A percentile compares a stretch with the other conserved stretches of the same genome.
Conservation (phyloP, 2,797 vertebrate species). For the Coregonus sp. region DNA sequence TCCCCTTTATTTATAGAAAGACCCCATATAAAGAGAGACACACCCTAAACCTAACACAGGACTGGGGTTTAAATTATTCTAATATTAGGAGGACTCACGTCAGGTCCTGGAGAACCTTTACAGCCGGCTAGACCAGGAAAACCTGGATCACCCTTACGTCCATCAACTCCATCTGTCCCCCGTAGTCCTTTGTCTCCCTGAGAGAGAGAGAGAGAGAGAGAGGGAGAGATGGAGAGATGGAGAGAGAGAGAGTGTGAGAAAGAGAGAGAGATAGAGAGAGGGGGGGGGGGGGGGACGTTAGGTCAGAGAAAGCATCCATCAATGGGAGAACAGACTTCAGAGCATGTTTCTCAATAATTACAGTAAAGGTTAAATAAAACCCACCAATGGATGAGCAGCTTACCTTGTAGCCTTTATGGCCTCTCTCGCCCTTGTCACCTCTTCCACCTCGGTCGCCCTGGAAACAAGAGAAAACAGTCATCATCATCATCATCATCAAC, state of each 20-base stretch:
- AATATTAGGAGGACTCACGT: constrained; percentile 77
- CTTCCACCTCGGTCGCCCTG: constrained; percentile 89
- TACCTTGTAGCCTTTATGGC: constrained; percentile 93
- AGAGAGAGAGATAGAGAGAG: background rate
- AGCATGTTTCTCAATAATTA: too few relatives aligned
- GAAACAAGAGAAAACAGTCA: constrained; percentile 40
- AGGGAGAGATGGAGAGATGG: background rate
- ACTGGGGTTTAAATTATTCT: constrained; percentile 17
- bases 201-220: background rate
- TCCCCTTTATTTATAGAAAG: too few relatives aligned
- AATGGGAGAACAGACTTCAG: too few relatives aligned
- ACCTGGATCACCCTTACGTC: constrained; percentile 91
- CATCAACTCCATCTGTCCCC: constrained; percentile 88
- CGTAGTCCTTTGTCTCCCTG: constrained; percentile 92
- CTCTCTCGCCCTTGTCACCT: constrained; percentile 90
- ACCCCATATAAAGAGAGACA: too few relatives aligned
- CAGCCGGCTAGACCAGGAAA: constrained; percentile 89
- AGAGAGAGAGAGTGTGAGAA: background rate
- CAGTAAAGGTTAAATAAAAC: too few relatives aligned
- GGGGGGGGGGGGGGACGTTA: too few relatives aligned
- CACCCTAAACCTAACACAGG: background rate
- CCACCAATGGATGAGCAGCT: constrained; percentile 46
- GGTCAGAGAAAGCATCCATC: too few relatives aligned
- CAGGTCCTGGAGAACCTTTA: constrained; percentile 88
- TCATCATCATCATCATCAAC: background rate